Percentiles rank a stretch among this genome's conserved stretches.
Conservation (phyloP, 2,113 vertebrate species). For the Oncorhynchus keta region DNA sequence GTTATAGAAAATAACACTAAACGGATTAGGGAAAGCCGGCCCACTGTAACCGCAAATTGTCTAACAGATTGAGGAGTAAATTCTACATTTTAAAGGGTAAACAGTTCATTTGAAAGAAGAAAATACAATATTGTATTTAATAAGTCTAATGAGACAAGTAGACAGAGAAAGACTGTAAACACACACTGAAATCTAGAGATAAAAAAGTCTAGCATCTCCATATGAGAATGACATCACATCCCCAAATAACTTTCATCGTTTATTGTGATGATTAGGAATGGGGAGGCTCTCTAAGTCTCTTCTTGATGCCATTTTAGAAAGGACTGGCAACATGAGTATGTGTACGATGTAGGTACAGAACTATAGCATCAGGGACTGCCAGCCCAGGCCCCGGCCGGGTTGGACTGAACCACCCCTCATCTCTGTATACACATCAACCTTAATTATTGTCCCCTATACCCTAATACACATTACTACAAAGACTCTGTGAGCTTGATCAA, state of each 20-base stretch:
- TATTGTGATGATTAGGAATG: slow-evolving; percentile 60
- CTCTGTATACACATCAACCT: no score
- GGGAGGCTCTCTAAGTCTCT: slow-evolving; percentile 62
- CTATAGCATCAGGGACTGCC: neutral
- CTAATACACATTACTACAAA: neutral
- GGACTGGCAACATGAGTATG: slow-evolving; percentile 29
- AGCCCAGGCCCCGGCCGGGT: no score
- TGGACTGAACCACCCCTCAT: no score
- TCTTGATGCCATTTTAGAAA: slow-evolving; percentile 41
- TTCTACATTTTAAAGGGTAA: slow-evolving; percentile 77
- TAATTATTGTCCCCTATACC: no score
- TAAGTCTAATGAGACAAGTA: slow-evolving; percentile 75
- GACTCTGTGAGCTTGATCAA: no score
- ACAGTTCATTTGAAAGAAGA: slow-evolving; percentile 73
- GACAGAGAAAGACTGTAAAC: slow-evolving; percentile 73
- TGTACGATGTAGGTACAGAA: neutral
- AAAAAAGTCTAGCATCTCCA: slow-evolving; percentile 39
- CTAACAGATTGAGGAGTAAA: slow-evolving; percentile 67
- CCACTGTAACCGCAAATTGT: slow-evolving; percentile 73
- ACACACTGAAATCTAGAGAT: slow-evolving; percentile 56
- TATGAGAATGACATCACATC: slow-evolving; percentile 61
- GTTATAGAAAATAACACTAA: slow-evolving; percentile 78
- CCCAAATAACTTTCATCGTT: slow-evolving; percentile 61
- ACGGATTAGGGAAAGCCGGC: slow-evolving; percentile 66
- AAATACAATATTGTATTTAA: slow-evolving; percentile 41